Evolutionary conservation across 1,140 invertebrate genomes (phyloP).

Genomic region (Atta cephalotes): DNA sequence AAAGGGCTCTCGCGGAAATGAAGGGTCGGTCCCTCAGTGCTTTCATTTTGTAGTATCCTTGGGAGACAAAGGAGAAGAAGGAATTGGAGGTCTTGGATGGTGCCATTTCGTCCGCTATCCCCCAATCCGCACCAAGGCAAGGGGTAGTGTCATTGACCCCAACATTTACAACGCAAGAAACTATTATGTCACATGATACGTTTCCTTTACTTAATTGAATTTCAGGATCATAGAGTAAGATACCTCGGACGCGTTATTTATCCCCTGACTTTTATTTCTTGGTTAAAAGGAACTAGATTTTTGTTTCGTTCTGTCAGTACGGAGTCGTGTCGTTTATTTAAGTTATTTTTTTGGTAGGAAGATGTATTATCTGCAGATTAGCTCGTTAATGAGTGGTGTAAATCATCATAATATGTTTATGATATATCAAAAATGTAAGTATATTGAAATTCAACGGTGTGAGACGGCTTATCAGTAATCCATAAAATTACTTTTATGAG

Average conservation of each 20-base stretch:
- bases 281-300: conserved; percentile 17
- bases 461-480: conserved; percentile 47
- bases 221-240: conserved; percentile 8
- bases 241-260: background rate
- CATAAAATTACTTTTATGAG: conserved; percentile 31
- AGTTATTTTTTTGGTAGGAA: background rate
- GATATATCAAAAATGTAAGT: background rate
- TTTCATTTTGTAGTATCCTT: conserved; percentile 69
- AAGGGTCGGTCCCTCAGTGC: conserved; percentile 46
- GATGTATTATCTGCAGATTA: background rate
- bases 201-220: conserved; percentile 61
- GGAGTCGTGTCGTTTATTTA: background rate
- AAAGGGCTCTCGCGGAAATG: conserved; percentile 69
- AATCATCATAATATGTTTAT: background rate
- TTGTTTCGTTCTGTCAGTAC: background rate
- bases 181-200: conserved; percentile 58
- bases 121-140: background rate
- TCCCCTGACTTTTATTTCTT: background rate
- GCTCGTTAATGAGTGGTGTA: background rate
- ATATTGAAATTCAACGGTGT: background rate
- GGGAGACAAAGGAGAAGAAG: conserved; percentile 65
- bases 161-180: conserved; percentile 50
- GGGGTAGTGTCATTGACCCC: conserved; percentile 68
- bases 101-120: conserved; percentile 29
- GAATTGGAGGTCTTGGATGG: conserved; percentile 63